phyloP scores from a whole-genome alignment of 2,888 invertebrate species.

The Sinotaia quadrata region DNA sequence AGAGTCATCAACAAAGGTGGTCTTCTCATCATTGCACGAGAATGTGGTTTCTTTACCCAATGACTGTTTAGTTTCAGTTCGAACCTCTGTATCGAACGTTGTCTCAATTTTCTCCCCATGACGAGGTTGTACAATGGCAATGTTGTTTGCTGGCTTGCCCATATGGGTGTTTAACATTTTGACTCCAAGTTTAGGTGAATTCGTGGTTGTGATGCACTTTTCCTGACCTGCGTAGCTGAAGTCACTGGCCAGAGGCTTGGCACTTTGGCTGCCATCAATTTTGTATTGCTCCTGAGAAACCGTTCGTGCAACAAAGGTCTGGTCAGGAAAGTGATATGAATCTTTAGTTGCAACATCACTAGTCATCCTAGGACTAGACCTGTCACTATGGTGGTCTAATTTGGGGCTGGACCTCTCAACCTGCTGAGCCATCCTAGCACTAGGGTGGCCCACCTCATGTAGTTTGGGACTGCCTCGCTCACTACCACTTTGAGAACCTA shows the following conservation, averaged over 20 bases:
- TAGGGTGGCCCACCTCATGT: neutral
- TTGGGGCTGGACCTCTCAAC: constrained; percentile 11
- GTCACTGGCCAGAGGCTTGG: constrained; percentile 12
- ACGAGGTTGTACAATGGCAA: constrained; percentile 63
- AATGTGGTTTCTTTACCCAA: constrained; percentile 56
- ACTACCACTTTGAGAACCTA: neutral
- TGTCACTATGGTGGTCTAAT: neutral
- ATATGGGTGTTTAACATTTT: constrained; percentile 59
- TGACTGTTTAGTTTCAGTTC: constrained; percentile 56
- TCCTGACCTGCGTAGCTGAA: constrained; percentile 20
- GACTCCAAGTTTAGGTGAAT: constrained; percentile 61
- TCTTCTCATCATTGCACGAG: constrained; percentile 74
- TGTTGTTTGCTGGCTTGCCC: constrained; percentile 59
- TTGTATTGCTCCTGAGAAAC: neutral
- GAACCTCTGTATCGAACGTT: constrained; percentile 67
- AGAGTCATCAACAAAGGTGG: constrained; percentile 72
- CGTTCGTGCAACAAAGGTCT: neutral
- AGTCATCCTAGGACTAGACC: constrained; percentile 5
- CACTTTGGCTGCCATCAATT: neutral
- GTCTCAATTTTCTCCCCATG: constrained; percentile 68
- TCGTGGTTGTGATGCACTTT: constrained; percentile 37
- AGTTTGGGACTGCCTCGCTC: constrained; percentile 16
- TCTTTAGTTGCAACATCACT: neutral
- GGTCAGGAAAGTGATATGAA: constrained; percentile 5
- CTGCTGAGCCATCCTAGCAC: neutral